A percentile compares a stretch with the other conserved stretches of the same genome.
phyloP scores from a whole-genome alignment of 2,797 vertebrate species.

The Potorous gilbertii region DNA sequence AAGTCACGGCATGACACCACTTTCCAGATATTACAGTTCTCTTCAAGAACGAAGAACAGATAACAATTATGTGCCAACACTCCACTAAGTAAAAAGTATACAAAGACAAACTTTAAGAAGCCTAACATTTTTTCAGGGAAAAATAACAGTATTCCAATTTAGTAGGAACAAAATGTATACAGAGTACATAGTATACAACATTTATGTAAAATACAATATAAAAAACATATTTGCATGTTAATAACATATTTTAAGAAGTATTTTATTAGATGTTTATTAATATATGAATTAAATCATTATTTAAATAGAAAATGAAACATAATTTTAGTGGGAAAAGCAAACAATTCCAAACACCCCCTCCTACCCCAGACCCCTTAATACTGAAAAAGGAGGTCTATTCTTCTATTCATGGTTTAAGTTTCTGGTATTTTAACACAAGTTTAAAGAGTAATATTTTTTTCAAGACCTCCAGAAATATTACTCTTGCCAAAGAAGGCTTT shows the following conservation, averaged over 20 bases:
- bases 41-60: not conserved
- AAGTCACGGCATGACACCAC: not conserved
- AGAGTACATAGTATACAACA: not conserved
- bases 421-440: slow-evolving; percentile 46
- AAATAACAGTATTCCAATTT: not conserved
- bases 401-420: not conserved
- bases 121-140: not conserved
- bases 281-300: not conserved
- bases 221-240: not conserved
- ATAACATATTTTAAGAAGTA: not conserved
- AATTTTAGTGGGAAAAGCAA: not conserved
- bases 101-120: not conserved
- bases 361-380: not conserved
- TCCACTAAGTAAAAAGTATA: not conserved
- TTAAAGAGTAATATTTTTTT: slow-evolving; percentile 14
- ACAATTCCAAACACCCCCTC: not conserved
- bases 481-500: not conserved
- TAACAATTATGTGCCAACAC: not conserved
- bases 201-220: not conserved
- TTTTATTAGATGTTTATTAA: not conserved
- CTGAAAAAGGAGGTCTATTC: not conserved
- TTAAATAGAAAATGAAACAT: not conserved
- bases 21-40: not conserved
- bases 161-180: not conserved
- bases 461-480: not conserved